phyloP scores from a whole-genome alignment of 2,113 vertebrate species.

The Notechis scutatus region DNA sequence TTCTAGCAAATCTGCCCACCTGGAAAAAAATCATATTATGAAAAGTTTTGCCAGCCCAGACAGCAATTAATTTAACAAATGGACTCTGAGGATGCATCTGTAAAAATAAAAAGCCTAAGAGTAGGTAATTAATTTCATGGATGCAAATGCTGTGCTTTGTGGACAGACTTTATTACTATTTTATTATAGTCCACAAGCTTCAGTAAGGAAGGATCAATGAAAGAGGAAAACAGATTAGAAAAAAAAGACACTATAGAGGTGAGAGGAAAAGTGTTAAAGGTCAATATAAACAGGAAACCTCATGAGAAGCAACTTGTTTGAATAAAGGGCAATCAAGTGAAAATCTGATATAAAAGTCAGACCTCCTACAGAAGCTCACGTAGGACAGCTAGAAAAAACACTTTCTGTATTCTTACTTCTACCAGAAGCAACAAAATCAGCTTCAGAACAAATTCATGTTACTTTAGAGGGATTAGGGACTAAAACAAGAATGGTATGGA shows the following conservation, averaged over 20 bases:
- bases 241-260: fast-evolving
- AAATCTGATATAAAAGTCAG: not conserved
- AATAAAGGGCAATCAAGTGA: not conserved
- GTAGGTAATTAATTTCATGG: not conserved
- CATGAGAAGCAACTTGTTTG: not conserved
- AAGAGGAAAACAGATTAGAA: not conserved
- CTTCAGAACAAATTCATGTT: not conserved
- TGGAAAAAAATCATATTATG: not conserved
- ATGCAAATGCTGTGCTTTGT: fast-evolving
- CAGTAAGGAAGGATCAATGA: not conserved
- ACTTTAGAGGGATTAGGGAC: not conserved
- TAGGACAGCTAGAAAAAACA: not conserved
- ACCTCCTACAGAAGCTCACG: not conserved
- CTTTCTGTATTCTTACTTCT: not conserved
- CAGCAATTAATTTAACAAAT: conserved; percentile 1
- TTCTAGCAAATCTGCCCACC: not conserved
- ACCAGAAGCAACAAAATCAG: not conserved
- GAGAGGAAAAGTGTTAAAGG: not conserved
- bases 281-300: not conserved
- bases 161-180: not conserved
- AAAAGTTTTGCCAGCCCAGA: fast-evolving
- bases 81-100: fast-evolving
- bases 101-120: not conserved
- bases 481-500: not conserved
- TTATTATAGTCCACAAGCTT: not conserved